phyloP scores from a whole-genome alignment of 1,140 invertebrate species.

The Eciton burchellii region DNA sequence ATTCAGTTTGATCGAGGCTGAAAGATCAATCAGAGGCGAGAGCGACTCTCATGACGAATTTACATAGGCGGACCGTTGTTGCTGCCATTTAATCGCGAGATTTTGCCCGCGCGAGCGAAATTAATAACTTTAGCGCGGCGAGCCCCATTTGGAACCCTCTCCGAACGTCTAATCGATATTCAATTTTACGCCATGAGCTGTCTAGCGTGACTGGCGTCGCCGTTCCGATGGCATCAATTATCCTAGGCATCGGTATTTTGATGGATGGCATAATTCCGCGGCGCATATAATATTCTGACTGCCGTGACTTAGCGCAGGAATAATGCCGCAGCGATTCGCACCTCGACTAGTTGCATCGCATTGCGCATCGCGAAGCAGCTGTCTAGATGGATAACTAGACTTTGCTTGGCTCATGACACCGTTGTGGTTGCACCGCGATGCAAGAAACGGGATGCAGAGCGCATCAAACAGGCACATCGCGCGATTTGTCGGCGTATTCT shows the following conservation, averaged over 20 bases:
- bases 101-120: conserved; percentile 64
- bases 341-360: conserved; percentile 48
- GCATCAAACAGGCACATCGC: neutral
- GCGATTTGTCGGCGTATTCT: conserved; percentile 20
- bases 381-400: conserved; percentile 51
- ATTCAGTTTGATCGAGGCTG: conserved; percentile 10
- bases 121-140: conserved; percentile 72
- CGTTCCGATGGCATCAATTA: conserved; percentile 76
- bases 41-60: conserved; percentile 62
- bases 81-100: conserved; percentile 70
- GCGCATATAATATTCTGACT: conserved; percentile 72
- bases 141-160: conserved; percentile 64
- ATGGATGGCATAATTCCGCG: conserved; percentile 75
- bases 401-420: conserved; percentile 32
- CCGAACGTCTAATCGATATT: conserved; percentile 76
- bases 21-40: conserved; percentile 57
- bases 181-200: conserved; percentile 77
- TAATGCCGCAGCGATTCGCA: conserved; percentile 65
- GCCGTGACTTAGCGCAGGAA: conserved; percentile 66
- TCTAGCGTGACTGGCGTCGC: conserved; percentile 75
- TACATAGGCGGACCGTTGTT: conserved; percentile 62
- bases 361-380: conserved; percentile 51
- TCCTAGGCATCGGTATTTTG: conserved; percentile 77
- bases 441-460: neutral
- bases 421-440: conserved; percentile 27